These are phyloP conservation scores for Oscheius sp. DNA, from an alignment of 2,888 invertebrate genomes.

Conservation along the genomic window DNA sequence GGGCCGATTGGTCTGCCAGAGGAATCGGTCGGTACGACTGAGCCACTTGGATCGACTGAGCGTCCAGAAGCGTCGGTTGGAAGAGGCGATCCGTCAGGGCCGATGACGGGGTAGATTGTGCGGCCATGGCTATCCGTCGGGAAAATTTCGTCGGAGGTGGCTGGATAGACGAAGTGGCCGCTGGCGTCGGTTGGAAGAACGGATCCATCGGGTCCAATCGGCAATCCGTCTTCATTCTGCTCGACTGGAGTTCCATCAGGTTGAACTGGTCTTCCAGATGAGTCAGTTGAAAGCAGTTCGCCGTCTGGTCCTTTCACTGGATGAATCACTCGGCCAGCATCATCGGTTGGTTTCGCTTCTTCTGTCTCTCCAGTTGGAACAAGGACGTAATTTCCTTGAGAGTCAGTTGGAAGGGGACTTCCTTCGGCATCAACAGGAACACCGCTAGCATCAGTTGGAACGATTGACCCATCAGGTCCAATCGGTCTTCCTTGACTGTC, in stretches of 20 bases:
- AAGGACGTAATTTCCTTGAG: conserved; percentile 34
- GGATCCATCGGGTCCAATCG: conserved; percentile 40
- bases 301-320: conserved; percentile 55
- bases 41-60: conserved; percentile 27
- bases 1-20: conserved; percentile 27
- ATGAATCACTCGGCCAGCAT: conserved; percentile 40
- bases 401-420: conserved; percentile 53
- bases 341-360: conserved; percentile 33
- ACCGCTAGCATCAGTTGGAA: conserved; percentile 56
- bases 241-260: conserved; percentile 51
- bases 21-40: conserved; percentile 26
- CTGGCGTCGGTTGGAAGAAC: conserved; percentile 33
- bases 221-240: conserved; percentile 37
- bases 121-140: conserved; percentile 31
- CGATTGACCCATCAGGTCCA: conserved; percentile 30
- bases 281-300: conserved; percentile 37
- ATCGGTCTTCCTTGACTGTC: conserved; percentile 47
- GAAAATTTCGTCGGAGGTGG: neutral
- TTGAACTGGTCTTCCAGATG: conserved; percentile 33
- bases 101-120: conserved; percentile 26
- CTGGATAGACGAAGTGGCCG: conserved; percentile 40
- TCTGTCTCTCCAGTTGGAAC: conserved; percentile 11
- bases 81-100: conserved; percentile 36
- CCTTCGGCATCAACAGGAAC: conserved; percentile 37
- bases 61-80: conserved; percentile 33